Base-by-base conservation (phyloP, 2,797 vertebrate genomes). In the Amniataba percoides region DNA sequence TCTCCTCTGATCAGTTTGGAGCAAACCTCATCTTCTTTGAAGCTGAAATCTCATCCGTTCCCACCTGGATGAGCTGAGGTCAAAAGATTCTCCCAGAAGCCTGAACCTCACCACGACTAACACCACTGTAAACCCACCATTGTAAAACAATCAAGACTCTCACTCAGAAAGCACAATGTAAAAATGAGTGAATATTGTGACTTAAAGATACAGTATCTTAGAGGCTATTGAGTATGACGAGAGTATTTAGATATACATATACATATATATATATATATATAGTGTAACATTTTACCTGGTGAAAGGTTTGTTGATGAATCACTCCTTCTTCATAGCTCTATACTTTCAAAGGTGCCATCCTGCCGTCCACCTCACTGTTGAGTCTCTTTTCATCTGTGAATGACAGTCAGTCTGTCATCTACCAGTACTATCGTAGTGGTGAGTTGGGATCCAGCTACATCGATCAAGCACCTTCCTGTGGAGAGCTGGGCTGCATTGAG, bases 141-240 rank as follows among this genome's bases (percentile, higher is more conserved):
- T 56, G 80, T 74, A 55, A 83, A 83, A 73, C 84, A 86, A 90
- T 90, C 80, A 78, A 31, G 71, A 87, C 73, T 75, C 36, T 84
- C 71, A 70, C 69, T 84, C 12, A 66, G 86, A 90, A 92, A 93
- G 90, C 92, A 93, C 92, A 94, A 93, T 93, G 92, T 91, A 92
- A 75, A 91, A 85, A 86, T 43, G 39, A 80, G 79, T 87, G 71
- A 82, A 70, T 88, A 86, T 85, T 87, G 89, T 89, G 83, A 88
- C 76, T 88, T 87, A 5, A 89, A 86, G 65, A 84, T 83, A 48
- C 23, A 58, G 45, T 82, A 65, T 71, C 65, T 73, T 81, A 72
- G 70, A 82, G 60, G 66, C 75, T 68, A 66, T 74, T 31, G 58
- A 81, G 62, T 80, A 71, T 78, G 63, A 81, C 78, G 74, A 85